Percentiles rank a stretch among this genome's conserved stretches.
These are phyloP conservation scores for Acromyrmex charruanus DNA, from an alignment of 1,140 invertebrate species.

Conservation along the genomic window DNA sequence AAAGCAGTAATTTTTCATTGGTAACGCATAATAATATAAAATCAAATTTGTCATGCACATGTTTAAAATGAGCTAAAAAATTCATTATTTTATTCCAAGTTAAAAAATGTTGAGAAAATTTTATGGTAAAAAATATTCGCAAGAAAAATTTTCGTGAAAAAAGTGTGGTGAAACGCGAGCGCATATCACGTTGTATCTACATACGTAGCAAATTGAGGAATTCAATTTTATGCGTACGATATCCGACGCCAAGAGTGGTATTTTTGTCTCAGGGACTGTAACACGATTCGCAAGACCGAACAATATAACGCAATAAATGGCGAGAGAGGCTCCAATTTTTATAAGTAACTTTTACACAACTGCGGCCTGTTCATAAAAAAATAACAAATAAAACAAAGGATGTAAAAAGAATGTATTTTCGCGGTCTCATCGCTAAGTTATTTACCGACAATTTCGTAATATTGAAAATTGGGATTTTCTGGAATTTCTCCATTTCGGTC, in stretches of 20 bases:
- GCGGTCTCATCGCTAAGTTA: constrained; percentile 12
- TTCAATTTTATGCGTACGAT: constrained; percentile 53
- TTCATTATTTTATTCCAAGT: neutral
- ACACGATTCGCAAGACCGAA: constrained; percentile 35
- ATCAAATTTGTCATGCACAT: neutral
- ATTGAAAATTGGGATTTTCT: constrained; percentile 34
- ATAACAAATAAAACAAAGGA: neutral
- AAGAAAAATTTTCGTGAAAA: constrained; percentile 21
- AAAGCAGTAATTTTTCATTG: constrained; percentile 25
- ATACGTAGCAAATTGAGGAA: constrained; percentile 48
- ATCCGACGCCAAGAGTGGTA: constrained; percentile 45
- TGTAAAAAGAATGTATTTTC: neutral
- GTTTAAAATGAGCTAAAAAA: neutral
- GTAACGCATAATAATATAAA: neutral
- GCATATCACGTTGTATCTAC: constrained; percentile 27
- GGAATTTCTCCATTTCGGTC: constrained; percentile 10
- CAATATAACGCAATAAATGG: constrained; percentile 41
- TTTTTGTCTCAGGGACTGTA: constrained; percentile 42
- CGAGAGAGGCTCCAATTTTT: constrained; percentile 33
- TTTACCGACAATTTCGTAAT: neutral
- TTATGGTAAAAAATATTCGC: neutral
- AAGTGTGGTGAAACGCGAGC: constrained; percentile 26
- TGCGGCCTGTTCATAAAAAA: neutral
- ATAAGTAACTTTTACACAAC: constrained; percentile 26
- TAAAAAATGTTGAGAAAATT: constrained; percentile 1